These are phyloP conservation scores for Catharus minimus DNA, from an alignment of 2,113 vertebrate species.

Conservation along the genomic window DNA sequence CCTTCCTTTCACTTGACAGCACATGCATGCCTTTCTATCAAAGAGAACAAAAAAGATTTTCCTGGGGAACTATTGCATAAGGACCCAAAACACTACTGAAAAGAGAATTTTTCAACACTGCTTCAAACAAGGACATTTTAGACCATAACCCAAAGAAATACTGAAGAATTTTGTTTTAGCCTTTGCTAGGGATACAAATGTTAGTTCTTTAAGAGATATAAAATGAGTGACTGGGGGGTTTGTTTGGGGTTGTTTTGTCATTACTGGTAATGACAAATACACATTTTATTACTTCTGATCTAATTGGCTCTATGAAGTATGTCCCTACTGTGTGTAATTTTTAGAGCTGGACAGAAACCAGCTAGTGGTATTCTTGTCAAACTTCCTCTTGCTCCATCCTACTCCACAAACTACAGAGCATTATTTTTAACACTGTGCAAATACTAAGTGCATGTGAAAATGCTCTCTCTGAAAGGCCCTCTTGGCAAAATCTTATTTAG, in stretches of 20 bases:
- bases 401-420: not conserved
- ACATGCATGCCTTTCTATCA: not conserved
- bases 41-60: not conserved
- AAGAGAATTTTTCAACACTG: not conserved
- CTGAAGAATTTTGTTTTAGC: not conserved
- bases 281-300: not conserved
- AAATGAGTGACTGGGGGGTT: not conserved
- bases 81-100: not conserved
- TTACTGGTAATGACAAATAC: not conserved
- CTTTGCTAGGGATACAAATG: not conserved
- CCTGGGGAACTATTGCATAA: not conserved
- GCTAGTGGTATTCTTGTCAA: slow-evolving; percentile 18
- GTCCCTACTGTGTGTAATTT: not conserved
- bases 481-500: not conserved
- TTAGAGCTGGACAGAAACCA: slow-evolving; percentile 33
- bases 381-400: not conserved
- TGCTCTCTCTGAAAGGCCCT: not conserved
- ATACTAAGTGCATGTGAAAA: slow-evolving; percentile 22
- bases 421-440: slow-evolving; percentile 35
- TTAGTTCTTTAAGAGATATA: not conserved
- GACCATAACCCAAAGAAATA: not conserved
- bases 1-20: not conserved
- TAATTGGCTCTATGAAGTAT: not conserved
- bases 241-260: not conserved
- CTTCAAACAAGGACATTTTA: not conserved